Percentiles rank a stretch among this genome's conserved stretches.
phyloP scores from a whole-genome alignment of 2,888 invertebrate genomes.

The Clistopyga incitator region DNA sequence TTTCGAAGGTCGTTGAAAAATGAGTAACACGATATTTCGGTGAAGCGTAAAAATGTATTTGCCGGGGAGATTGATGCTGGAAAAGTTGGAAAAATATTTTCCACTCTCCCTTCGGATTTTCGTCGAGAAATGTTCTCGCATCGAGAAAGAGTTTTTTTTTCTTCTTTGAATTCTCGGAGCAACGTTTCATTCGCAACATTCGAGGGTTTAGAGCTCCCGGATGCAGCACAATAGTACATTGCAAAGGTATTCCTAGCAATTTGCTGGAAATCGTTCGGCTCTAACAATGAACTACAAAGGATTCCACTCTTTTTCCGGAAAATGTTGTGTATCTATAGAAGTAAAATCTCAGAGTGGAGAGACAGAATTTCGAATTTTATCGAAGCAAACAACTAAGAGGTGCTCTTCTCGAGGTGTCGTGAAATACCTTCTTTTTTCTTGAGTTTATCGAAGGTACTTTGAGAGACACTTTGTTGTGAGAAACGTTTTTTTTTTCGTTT shows the following conservation, averaged over 20 bases:
- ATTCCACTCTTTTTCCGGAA: not conserved
- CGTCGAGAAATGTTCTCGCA: not conserved
- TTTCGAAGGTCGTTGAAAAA: not conserved
- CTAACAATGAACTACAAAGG: conserved; percentile 5
- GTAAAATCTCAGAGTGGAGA: not conserved
- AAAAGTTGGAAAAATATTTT: not conserved
- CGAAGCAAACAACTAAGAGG: not conserved
- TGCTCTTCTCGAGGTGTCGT: not conserved
- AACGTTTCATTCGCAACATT: conserved; percentile 26
- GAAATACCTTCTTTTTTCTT: not conserved
- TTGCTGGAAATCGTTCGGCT: conserved; percentile 19
- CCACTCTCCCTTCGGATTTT: not conserved
- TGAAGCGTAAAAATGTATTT: conserved; percentile 21
- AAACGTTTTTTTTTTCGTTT: too few relatives aligned
- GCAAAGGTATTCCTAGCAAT: conserved; percentile 2
- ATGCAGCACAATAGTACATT: not conserved
- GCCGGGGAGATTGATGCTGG: conserved; percentile 1
- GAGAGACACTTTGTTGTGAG: not conserved
- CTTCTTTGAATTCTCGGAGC: conserved; percentile 4
- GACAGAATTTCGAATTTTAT: not conserved
- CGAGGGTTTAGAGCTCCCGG: not conserved
- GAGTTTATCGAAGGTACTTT: not conserved
- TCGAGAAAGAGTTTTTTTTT: not conserved
- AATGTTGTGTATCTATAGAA: not conserved
- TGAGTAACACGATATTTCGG: not conserved